These are phyloP conservation scores for Tolypeutes matacus DNA, from an alignment of 2,797 vertebrate genomes.

Conservation along the genomic window DNA sequence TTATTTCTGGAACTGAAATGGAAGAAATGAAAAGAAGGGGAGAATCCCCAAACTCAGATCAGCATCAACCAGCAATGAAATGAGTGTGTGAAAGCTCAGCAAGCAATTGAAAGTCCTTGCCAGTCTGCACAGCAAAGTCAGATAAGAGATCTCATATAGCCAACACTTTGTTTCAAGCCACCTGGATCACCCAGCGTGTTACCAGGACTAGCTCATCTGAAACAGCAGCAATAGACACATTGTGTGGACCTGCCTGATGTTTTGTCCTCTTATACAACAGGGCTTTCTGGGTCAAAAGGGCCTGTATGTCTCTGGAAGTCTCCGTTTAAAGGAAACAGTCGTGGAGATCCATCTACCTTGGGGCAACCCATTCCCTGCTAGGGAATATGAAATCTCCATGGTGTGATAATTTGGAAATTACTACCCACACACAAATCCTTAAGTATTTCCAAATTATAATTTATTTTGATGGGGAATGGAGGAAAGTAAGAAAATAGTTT, in stretches of 20 bases:
- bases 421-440: not conserved
- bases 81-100: not conserved
- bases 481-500: not conserved
- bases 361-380: not conserved
- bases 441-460: not conserved
- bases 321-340: not conserved
- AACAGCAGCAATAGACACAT: not conserved
- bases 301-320: not conserved
- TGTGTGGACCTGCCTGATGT: not conserved
- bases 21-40: not conserved
- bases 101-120: not conserved
- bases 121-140: not conserved
- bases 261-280: no score
- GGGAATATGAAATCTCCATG: not conserved
- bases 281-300: not conserved
- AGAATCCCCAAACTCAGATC: not conserved
- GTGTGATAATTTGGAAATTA: not conserved
- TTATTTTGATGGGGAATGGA: not conserved
- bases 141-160: not conserved
- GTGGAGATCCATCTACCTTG: not conserved
- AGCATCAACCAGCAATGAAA: not conserved
- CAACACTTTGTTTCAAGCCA: not conserved
- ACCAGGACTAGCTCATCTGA: not conserved
- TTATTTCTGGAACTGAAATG: conserved; percentile 7
- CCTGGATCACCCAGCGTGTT: not conserved